Conservation (phyloP, 1,140 invertebrate species). For the Aphelinus atriplicis region DNA sequence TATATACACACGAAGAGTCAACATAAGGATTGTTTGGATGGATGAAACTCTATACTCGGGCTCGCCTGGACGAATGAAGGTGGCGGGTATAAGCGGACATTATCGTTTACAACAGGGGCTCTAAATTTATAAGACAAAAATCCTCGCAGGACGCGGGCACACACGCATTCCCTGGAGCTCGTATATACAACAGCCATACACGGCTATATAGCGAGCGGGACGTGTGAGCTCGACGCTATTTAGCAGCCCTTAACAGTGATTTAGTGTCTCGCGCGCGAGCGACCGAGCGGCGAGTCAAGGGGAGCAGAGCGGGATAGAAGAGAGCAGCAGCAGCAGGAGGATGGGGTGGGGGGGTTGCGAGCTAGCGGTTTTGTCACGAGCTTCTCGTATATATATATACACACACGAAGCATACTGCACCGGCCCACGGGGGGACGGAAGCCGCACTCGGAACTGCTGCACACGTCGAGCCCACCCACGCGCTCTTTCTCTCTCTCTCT, state of each 20-base stretch:
- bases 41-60: too few relatives aligned
- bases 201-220: slow-evolving; percentile 1
- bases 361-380: slow-evolving; percentile 44
- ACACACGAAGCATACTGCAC: too few relatives aligned
- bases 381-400: slow-evolving; percentile 44
- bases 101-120: too few relatives aligned
- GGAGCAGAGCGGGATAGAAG: too few relatives aligned
- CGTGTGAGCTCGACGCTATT: slow-evolving; percentile 48
- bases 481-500: too few relatives aligned
- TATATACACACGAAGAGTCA: too few relatives aligned
- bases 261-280: slow-evolving; percentile 49
- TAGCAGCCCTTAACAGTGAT: slow-evolving; percentile 64
- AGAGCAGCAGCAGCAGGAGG: too few relatives aligned
- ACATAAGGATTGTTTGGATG: too few relatives aligned
- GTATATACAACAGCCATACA: not conserved
- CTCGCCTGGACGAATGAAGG: too few relatives aligned
- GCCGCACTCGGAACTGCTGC: slow-evolving; percentile 22
- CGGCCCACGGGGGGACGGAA: slow-evolving; percentile 6
- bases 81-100: too few relatives aligned
- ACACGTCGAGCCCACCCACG: slow-evolving; percentile 24
- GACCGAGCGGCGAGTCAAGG: slow-evolving; percentile 3
- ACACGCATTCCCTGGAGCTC: too few relatives aligned
- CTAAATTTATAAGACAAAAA: too few relatives aligned
- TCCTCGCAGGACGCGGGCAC: not conserved
- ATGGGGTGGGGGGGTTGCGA: slow-evolving; percentile 6